phyloP scores from a whole-genome alignment of 2,888 invertebrate species.

The Synanthedon formicaeformis region DNA sequence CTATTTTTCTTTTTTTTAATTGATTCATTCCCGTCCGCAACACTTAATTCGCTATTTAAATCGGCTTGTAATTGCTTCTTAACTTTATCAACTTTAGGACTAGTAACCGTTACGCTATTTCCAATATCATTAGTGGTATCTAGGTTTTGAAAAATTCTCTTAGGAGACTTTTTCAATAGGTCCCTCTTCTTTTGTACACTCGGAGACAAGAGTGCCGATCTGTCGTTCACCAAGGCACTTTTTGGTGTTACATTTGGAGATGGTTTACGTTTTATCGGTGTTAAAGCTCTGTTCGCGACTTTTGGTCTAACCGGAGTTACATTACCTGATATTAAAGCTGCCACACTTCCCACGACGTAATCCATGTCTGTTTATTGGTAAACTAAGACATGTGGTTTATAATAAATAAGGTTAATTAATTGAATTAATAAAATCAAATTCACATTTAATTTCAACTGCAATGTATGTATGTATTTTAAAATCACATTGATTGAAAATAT shows the following conservation, averaged over 20 bases:
- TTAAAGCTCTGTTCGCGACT: conserved; percentile 44
- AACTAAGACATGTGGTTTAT: neutral
- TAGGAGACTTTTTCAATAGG: conserved; percentile 57
- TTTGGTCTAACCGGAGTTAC: conserved; percentile 67
- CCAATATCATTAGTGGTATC: conserved; percentile 30
- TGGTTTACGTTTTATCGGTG: conserved; percentile 54
- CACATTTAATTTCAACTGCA: too few relatives aligned
- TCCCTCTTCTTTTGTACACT: conserved; percentile 56
- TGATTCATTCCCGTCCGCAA: conserved; percentile 4
- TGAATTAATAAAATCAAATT: too few relatives aligned
- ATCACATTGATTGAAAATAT: too few relatives aligned
- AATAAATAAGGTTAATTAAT: neutral
- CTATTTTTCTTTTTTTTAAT: conserved; percentile 8
- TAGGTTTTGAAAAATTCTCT: conserved; percentile 54
- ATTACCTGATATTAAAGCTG: conserved; percentile 69
- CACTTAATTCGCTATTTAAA: conserved; percentile 20
- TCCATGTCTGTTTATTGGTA: conserved; percentile 33
- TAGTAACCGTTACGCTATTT: conserved; percentile 12
- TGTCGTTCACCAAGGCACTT: conserved; percentile 48
- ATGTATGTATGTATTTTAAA: too few relatives aligned
- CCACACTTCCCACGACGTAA: conserved; percentile 69
- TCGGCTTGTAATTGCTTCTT: conserved; percentile 51
- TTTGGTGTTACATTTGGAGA: conserved; percentile 61
- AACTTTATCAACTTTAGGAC: conserved; percentile 52
- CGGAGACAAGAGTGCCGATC: conserved; percentile 57